A percentile compares a stretch with the other conserved stretches of the same genome.
Evolutionary conservation across 1,140 invertebrate genomes (phyloP).

Genomic region (Andricus grossulariae): DNA sequence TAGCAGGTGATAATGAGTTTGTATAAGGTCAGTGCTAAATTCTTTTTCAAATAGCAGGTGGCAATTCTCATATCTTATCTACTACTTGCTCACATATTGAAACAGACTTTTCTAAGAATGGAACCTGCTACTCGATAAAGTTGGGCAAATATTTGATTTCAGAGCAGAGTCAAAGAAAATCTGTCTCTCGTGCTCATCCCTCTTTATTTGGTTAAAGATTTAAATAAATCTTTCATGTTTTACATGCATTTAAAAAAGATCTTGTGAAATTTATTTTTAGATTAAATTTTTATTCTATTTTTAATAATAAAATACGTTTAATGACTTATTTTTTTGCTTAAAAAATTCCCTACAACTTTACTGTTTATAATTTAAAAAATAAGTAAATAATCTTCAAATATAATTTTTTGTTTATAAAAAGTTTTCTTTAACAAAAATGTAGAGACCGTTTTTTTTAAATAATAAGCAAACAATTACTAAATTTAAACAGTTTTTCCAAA

Average conservation of each 20-base stretch:
- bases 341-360: too few relatives aligned
- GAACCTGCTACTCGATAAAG: slow-evolving; percentile 23
- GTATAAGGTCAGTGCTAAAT: slow-evolving; percentile 14
- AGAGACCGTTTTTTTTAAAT: too few relatives aligned
- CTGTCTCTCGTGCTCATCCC: slow-evolving; percentile 11
- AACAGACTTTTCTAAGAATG: slow-evolving; percentile 5
- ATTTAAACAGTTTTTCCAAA: too few relatives aligned
- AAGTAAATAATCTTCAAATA: too few relatives aligned
- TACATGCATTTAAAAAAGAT: not conserved
- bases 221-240: not conserved
- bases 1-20: slow-evolving; percentile 16
- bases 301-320: too few relatives aligned
- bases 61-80: slow-evolving; percentile 11
- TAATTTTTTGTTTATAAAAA: too few relatives aligned
- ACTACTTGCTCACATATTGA: not conserved
- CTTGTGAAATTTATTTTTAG: too few relatives aligned
- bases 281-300: too few relatives aligned
- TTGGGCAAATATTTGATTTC: slow-evolving; percentile 13
- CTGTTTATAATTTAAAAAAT: too few relatives aligned
- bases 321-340: too few relatives aligned
- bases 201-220: not conserved
- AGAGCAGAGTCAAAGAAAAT: slow-evolving; percentile 24
- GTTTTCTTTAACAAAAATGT: too few relatives aligned
- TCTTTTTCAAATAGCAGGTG: slow-evolving; percentile 24
- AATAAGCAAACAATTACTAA: too few relatives aligned